Evolutionary conservation across 2,113 vertebrate genomes (phyloP).

Genomic region (Microcebus ravelobensis): DNA sequence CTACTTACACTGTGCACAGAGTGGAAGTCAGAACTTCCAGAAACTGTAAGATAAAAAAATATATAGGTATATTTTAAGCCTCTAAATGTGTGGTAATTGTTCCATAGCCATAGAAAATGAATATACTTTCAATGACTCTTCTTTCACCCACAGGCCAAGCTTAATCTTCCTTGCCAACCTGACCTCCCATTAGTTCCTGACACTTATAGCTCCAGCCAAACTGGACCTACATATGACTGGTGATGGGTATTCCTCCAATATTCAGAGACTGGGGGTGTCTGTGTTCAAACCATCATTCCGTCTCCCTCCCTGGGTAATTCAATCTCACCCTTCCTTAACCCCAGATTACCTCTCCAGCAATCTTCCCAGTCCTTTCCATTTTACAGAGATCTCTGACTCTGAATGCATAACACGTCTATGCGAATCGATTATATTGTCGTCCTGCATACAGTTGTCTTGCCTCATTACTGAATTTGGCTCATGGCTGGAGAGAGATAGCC

Average conservation of each 20-base stretch:
- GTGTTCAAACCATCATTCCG: neutral
- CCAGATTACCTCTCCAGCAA: neutral
- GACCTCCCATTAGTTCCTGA: neutral
- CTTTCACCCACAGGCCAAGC: no score
- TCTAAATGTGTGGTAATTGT: neutral
- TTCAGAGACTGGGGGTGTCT: neutral
- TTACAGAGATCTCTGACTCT: neutral
- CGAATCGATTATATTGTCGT: neutral
- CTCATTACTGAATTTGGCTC: neutral
- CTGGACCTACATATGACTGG: no score
- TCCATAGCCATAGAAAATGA: constrained; percentile 9
- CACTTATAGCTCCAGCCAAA: neutral
- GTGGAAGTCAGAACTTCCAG: neutral
- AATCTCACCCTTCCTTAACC: neutral
- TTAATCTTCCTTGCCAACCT: neutral
- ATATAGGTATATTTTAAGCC: neutral
- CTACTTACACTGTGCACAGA: neutral
- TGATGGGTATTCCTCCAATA: neutral
- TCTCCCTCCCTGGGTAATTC: neutral
- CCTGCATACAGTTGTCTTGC: neutral
- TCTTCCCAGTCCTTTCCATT: neutral
- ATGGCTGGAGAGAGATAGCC: neutral
- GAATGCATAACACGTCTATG: neutral
- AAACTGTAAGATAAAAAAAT: neutral
- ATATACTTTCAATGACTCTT: neutral